A percentile compares a stretch with the other conserved stretches of the same genome.
phyloP scores from a whole-genome alignment of 2,113 vertebrate species.

The Herpetotheres cachinnans region DNA sequence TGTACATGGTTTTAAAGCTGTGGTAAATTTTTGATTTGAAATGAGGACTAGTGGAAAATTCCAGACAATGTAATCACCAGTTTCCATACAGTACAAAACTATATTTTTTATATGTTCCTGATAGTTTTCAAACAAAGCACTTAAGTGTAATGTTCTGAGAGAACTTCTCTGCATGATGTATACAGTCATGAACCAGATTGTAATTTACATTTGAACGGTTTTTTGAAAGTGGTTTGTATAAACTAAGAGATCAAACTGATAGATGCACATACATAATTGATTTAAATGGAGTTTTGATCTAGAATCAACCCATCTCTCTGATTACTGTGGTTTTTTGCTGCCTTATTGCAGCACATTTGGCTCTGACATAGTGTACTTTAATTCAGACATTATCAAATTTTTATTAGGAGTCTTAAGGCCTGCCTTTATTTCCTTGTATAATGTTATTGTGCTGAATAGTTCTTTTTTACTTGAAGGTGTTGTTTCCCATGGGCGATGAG shows the following conservation, averaged over 20 bases:
- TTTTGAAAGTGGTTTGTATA: neutral
- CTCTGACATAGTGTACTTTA: neutral
- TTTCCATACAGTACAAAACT: neutral
- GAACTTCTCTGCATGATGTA: neutral
- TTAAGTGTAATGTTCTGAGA: neutral
- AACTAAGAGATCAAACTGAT: neutral
- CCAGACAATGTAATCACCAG: neutral
- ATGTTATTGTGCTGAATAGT: conserved; percentile 1
- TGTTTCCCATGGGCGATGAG: conserved; percentile 52
- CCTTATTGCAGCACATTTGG: neutral
- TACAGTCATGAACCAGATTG: neutral
- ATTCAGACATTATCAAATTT: neutral
- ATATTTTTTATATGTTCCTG: neutral
- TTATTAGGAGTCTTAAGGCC: neutral
- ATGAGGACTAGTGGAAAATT: neutral
- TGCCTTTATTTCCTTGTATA: neutral
- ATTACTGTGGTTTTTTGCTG: neutral
- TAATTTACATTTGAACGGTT: neutral
- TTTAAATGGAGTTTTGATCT: neutral
- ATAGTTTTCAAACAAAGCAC: neutral
- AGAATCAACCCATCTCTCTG: neutral
- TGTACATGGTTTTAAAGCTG: neutral
- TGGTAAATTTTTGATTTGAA: neutral
- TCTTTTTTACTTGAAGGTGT: conserved; percentile 60
- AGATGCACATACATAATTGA: neutral